Evolutionary conservation across 2,888 invertebrate species (phyloP), one percentile per base, ranked within the genome.

Genomic region (Tillus elongatus): DNA sequence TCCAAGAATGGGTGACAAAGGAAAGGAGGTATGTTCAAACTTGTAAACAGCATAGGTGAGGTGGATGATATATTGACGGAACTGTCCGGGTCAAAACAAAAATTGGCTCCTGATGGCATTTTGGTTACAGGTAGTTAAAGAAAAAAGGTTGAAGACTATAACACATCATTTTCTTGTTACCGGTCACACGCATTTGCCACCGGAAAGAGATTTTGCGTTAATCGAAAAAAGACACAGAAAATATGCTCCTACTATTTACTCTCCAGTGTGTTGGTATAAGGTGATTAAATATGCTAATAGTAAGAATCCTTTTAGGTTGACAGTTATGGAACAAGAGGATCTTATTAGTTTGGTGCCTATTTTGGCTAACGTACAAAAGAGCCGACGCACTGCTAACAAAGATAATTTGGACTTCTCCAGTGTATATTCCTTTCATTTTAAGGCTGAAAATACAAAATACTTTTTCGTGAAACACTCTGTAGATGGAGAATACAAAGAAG

Each of bases 151-250:
- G 24, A 39, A 39, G 19, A 36, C 31, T 8, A 36, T 36, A 2
- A 34, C 32, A 2, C 35, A 35, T 13, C 30, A 36, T 14, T 39
- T 39, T 11, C 27, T 39, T 15, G 26, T 39, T n/a, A 36, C 11
- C 14, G 35, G 35, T 10, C 34, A 39, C 16, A 30, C 35, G 3
- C 30, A 38, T 34, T 19, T 38, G 15, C 28, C 38, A 2, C 27
- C 38, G 2, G 33, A 32, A 10, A 33, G 28, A 14, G 38, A 34
- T 15, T 38, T 38, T 26, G 33, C 27, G 2, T 12, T 38, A 13
- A 37, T 37, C 2, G 32, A 37, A 31, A 31, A 37, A 16, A 13
- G n/a, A 3, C 36, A 36, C 33, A 27, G 15, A 26, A 38, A 38
- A 15, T 36, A 36, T 30, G 36, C 19, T 3, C 24, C 24, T 6